phyloP scores from a whole-genome alignment of 2,888 invertebrate genomes.

The Thereva unica region DNA sequence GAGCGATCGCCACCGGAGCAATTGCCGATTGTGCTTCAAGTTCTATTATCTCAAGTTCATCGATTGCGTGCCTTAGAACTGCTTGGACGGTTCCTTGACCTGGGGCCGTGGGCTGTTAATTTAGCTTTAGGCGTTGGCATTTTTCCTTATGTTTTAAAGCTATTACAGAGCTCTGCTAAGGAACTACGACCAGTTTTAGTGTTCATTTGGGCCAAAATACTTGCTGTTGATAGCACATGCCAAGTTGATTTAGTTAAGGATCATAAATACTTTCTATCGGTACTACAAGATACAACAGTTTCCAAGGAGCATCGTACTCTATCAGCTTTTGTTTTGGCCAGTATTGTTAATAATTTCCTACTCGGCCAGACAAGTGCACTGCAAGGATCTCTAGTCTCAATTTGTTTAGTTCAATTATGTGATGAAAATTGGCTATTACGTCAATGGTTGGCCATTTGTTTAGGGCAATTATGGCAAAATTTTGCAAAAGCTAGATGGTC shows the following conservation, averaged over 20 bases:
- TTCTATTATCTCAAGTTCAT: slow-evolving; percentile 74
- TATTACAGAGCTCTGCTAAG: slow-evolving; percentile 91
- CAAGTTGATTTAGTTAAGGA: slow-evolving; percentile 94
- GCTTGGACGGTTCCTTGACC: slow-evolving; percentile 89
- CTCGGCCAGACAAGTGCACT: slow-evolving; percentile 89
- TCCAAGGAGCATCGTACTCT: slow-evolving; percentile 85
- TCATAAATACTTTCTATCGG: slow-evolving; percentile 91
- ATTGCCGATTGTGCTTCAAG: slow-evolving; percentile 95
- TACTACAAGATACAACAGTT: slow-evolving; percentile 84
- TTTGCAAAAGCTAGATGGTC: slow-evolving; percentile 91
- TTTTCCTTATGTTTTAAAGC: slow-evolving; percentile 96
- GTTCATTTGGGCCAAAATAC: slow-evolving; percentile 98
- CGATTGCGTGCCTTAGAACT: slow-evolving; percentile 92
- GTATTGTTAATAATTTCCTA: slow-evolving; percentile 87
- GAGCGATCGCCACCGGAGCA: slow-evolving; percentile 89
- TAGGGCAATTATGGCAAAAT: slow-evolving; percentile 89
- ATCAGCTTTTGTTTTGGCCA: slow-evolving; percentile 93
- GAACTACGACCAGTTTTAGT: slow-evolving; percentile 92
- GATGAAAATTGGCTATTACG: slow-evolving; percentile 70
- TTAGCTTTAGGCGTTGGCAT: slow-evolving; percentile 96
- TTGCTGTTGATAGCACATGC: slow-evolving; percentile 94
- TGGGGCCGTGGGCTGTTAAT: slow-evolving; percentile 95
- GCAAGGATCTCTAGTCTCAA: slow-evolving; percentile 86
- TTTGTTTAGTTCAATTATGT: slow-evolving; percentile 86
- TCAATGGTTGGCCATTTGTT: slow-evolving; percentile 90